Percentiles rank a stretch among this genome's conserved stretches.
phyloP scores from a whole-genome alignment of 2,888 invertebrate genomes.

The Idaea dimidiata region DNA sequence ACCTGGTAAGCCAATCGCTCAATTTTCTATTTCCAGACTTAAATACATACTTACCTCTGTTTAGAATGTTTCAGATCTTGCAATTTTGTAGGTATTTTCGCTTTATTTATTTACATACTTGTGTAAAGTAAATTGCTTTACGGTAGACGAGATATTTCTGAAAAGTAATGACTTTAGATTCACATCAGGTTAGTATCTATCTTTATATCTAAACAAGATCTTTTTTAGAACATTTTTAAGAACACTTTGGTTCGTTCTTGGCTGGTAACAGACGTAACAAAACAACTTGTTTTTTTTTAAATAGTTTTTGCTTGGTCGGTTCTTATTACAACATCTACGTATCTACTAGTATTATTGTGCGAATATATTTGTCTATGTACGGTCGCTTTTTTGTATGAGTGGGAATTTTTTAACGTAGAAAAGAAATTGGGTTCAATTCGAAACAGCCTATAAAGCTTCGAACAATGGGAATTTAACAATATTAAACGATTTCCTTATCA shows the following conservation, averaged over 20 bases:
- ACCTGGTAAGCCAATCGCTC: not conserved
- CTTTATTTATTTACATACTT: not conserved
- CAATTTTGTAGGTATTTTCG: not conserved
- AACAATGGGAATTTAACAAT: no score
- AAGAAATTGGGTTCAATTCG: not conserved
- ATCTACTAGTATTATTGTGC: not conserved
- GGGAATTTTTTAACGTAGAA: not conserved
- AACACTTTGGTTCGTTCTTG: not conserved
- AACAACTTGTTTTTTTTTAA: not conserved
- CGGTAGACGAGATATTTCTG: not conserved
- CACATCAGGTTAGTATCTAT: not conserved
- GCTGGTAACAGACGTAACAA: not conserved
- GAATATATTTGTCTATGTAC: constrained; percentile 5
- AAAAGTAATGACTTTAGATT: not conserved
- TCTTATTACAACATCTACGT: constrained; percentile 11
- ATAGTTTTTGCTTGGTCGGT: not conserved
- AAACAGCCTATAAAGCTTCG: not conserved
- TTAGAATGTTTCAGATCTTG: not conserved
- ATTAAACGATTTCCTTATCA: not conserved
- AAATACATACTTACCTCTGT: not conserved
- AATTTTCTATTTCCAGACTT: not conserved
- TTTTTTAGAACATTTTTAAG: not conserved
- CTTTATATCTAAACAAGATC: not conserved
- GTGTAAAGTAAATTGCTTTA: not conserved
- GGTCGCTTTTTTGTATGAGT: constrained; percentile 14